Evolutionary conservation across 1,140 invertebrate species (phyloP).

Genomic region (Hylyphantes graminicola): DNA sequence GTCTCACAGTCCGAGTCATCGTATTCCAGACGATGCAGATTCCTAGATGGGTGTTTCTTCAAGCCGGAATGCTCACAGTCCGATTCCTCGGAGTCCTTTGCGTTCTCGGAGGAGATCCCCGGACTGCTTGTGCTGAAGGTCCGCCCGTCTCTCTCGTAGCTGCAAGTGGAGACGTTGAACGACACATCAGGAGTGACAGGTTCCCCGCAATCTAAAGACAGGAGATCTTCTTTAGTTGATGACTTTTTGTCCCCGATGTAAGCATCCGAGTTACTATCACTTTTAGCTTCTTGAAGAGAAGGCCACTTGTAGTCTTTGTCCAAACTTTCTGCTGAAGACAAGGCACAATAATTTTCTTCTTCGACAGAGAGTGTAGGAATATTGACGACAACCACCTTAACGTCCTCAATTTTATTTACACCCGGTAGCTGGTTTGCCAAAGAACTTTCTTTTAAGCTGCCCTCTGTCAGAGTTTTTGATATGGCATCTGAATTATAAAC

Average conservation of each 20-base stretch:
- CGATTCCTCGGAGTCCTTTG: neutral
- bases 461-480: neutral
- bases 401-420: too few relatives aligned
- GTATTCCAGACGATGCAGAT: neutral
- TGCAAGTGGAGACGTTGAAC: constrained; percentile 23
- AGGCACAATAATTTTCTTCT: neutral
- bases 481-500: neutral
- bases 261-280: neutral
- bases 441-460: neutral
- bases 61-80: neutral
- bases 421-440: too few relatives aligned
- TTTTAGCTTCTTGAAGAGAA: neutral
- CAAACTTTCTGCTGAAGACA: neutral
- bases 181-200: constrained; percentile 18
- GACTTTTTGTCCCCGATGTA: neutral
- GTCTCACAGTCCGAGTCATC: neutral
- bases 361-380: neutral
- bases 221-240: neutral
- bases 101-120: neutral
- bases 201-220: constrained; percentile 5
- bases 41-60: neutral
- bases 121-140: constrained; percentile 9
- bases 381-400: neutral
- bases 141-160: constrained; percentile 1
- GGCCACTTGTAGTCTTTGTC: neutral